Percentiles rank a stretch among this genome's conserved stretches.
Conservation (phyloP, 2,113 vertebrate genomes). For the Clarias gariepinus region DNA sequence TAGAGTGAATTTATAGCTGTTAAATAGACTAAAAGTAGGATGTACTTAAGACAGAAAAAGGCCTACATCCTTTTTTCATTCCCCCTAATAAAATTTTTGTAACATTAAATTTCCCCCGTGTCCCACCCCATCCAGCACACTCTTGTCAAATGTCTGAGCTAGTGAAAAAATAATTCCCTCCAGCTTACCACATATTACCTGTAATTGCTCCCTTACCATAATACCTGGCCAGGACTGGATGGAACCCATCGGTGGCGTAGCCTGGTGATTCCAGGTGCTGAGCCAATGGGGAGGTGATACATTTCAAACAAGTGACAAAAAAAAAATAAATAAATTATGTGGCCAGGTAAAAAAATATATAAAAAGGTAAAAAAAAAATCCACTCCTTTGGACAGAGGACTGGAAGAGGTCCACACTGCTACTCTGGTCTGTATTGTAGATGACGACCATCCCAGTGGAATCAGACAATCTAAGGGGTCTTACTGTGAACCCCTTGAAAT, state of each 20-base stretch:
- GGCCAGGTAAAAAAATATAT: slow-evolving; percentile 6
- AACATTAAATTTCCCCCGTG: too few relatives aligned
- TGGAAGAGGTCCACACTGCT: slow-evolving; percentile 57
- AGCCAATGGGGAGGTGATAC: slow-evolving; percentile 27
- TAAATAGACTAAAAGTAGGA: background rate
- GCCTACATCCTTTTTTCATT: background rate
- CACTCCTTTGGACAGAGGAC: slow-evolving; percentile 52
- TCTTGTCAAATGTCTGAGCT: background rate
- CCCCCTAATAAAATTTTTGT: background rate
- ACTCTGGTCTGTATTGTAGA: slow-evolving; percentile 58
- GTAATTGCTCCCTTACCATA: slow-evolving; percentile 51
- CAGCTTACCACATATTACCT: slow-evolving; percentile 46
- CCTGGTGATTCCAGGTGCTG: slow-evolving; percentile 43
- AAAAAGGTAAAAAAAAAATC: slow-evolving; percentile 36
- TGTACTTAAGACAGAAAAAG: background rate
- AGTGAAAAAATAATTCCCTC: background rate
- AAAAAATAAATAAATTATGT: background rate
- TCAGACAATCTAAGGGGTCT: slow-evolving; percentile 29
- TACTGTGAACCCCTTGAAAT: slow-evolving; percentile 36
- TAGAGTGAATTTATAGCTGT: background rate
- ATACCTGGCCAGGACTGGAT: slow-evolving; percentile 51
- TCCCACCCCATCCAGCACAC: too few relatives aligned
- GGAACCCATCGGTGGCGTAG: slow-evolving; percentile 48
- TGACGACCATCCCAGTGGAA: slow-evolving; percentile 38
- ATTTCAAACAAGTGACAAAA: background rate